Percentiles rank a stretch among this genome's conserved stretches.
Conservation (phyloP, 92 coral and sea anemone genomes). For the Virgularia gustaviana region DNA sequence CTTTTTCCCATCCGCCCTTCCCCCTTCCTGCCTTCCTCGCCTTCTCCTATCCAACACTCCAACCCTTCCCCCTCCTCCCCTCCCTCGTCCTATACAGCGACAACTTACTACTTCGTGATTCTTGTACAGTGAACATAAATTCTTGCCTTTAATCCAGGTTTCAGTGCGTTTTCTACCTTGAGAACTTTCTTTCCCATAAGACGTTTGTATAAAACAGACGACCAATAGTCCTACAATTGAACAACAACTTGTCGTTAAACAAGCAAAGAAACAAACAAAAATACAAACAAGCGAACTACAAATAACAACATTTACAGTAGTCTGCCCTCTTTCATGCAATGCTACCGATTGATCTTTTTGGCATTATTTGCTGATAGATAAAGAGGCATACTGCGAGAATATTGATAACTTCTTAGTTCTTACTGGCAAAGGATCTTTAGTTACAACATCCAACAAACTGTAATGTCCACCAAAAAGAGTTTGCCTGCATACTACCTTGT, state of each 20-base stretch:
- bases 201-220: background rate
- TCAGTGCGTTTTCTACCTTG: background rate
- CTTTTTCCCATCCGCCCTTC: no score
- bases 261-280: no score
- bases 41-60: no score
- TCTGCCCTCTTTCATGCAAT: no score
- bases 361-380: no score
- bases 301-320: no score
- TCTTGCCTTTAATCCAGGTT: background rate
- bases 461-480: background rate
- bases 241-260: no score
- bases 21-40: no score
- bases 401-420: no score
- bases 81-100: background rate
- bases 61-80: background rate
- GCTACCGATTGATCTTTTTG: no score
- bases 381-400: no score
- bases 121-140: constrained; percentile 20
- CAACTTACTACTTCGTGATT: constrained; percentile 28
- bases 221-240: background rate
- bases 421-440: background rate
- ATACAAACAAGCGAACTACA: no score
- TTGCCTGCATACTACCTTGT: background rate
- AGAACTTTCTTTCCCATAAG: background rate
- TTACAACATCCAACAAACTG: background rate